These are phyloP conservation scores for Tetranychus truncatus DNA, from an alignment of 2,888 invertebrate genomes.

Conservation along the genomic window DNA sequence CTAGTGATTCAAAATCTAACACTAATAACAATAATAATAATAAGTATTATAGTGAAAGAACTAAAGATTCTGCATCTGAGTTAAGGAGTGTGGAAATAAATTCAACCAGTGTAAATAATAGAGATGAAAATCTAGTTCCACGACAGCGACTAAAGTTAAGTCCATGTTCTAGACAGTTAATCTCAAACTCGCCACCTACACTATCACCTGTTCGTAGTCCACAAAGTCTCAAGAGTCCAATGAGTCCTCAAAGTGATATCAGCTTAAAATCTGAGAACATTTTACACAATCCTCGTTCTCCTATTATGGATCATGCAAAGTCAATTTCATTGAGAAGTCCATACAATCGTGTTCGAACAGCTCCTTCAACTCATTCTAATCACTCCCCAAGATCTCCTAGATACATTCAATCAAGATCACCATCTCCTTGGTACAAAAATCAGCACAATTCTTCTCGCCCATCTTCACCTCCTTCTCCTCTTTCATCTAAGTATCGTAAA, in stretches of 20 bases:
- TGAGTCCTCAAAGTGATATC: neutral
- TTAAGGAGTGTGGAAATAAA: neutral
- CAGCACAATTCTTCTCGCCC: constrained; percentile 17
- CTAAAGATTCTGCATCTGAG: neutral
- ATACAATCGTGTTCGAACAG: neutral
- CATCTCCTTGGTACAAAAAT: constrained; percentile 12
- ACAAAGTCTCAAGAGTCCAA: neutral
- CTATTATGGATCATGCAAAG: neutral
- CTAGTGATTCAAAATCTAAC: neutral
- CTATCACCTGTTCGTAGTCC: constrained; percentile 8
- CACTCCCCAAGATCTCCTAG: constrained; percentile 8
- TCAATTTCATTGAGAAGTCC: neutral
- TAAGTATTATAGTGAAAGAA: neutral
- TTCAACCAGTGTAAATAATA: neutral
- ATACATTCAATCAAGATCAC: constrained; percentile 12
- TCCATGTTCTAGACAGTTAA: neutral
- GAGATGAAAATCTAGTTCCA: neutral
- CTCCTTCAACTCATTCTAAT: neutral
- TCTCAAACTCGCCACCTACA: neutral
- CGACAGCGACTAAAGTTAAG: neutral
- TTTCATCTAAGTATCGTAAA: constrained; percentile 21
- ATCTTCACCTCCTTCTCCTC: constrained; percentile 20
- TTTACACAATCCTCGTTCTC: neutral
- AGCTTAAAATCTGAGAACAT: neutral
- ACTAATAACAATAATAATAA: neutral